Percentiles rank a stretch among this genome's conserved stretches.
Evolutionary conservation across 1,140 invertebrate species (phyloP).

Genomic region (Venturia canescens): DNA sequence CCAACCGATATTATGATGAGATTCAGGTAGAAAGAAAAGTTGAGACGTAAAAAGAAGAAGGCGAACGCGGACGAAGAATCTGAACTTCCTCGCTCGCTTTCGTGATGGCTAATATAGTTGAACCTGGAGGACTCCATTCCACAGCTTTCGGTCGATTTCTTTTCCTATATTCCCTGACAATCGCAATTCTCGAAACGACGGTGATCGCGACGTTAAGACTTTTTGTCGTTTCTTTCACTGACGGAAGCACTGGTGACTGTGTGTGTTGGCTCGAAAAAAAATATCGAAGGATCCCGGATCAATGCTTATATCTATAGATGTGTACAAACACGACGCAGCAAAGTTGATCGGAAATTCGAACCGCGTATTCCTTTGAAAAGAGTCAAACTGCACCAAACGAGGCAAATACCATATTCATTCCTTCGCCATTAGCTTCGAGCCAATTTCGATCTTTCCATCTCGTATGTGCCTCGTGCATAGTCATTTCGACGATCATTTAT

Average conservation of each 20-base stretch:
- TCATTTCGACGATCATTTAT: too few species aligned
- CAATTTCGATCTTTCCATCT: too few species aligned
- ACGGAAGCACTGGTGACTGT: background rate
- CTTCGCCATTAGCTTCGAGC: too few species aligned
- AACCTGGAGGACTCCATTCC: background rate
- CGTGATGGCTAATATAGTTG: background rate
- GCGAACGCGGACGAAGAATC: slow-evolving; percentile 2
- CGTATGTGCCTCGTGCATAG: too few species aligned
- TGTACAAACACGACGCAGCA: background rate
- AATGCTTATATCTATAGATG: background rate
- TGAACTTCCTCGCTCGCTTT: background rate
- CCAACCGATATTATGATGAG: background rate
- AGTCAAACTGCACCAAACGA: too few species aligned
- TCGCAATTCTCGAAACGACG: slow-evolving; percentile 20
- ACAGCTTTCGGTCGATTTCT: background rate
- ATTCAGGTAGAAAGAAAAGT: slow-evolving; percentile 10
- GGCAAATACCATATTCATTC: too few species aligned
- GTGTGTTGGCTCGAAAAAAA: slow-evolving; percentile 21
- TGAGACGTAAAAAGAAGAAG: background rate
- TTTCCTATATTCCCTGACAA: slow-evolving; percentile 22
- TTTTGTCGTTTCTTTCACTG: slow-evolving; percentile 7
- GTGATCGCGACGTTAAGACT: slow-evolving; percentile 29
- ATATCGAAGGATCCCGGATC: slow-evolving; percentile 1
- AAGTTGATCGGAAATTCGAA: background rate
- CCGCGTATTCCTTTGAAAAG: background rate